Base-by-base conservation (phyloP, 2,797 vertebrate species). In the Hipposideros larvatus region DNA sequence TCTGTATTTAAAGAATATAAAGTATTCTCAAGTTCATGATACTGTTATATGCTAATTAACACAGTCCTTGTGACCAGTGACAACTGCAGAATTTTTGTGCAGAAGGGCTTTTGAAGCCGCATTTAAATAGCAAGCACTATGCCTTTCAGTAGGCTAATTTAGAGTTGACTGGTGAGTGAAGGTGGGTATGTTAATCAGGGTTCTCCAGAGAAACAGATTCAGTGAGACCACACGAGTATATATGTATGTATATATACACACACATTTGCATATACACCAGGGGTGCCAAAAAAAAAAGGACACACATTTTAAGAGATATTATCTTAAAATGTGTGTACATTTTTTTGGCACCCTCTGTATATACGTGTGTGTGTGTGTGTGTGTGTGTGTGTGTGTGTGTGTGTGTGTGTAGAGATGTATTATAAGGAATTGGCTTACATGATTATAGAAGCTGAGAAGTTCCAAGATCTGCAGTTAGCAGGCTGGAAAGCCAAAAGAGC, bases 31-130 rank as follows among this genome's bases (percentile, higher is more conserved):
- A 96, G 85, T 96, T 93, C 80, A 86, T 90, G 80, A 92, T 92
- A 94, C 66, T 92, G 63, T 61, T 92, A 74, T 83, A 94, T 43
- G 19, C 88, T 97, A 97, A 96, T 97, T 96, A 97, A 82, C 57
- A 86, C 37, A 66, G 68, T 82, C 11, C 51, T 92, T 95, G 78
- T 96, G 77, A 97, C 92, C 91, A 86, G 55, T 92, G 77, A 63
- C 63, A 88, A 96, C 46, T 92, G 83, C 22, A 94, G 87, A 87
- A 77, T 59, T 92, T 96, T 61, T 73, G 4, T 87, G 71, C 57
- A 87, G 71, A 84, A 93, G 24, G 53, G 53, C 77, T 95, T 90
- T 93, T 82, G 68, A 94, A 92, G 73, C 37, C 73, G 24, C 73
- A 88, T 65, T 96, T 80, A 91, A 82, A 86, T 66, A 86, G 55